These are phyloP conservation scores for Toxotes jaculatrix DNA, from an alignment of 2,113 vertebrate genomes.

Conservation along the genomic window DNA sequence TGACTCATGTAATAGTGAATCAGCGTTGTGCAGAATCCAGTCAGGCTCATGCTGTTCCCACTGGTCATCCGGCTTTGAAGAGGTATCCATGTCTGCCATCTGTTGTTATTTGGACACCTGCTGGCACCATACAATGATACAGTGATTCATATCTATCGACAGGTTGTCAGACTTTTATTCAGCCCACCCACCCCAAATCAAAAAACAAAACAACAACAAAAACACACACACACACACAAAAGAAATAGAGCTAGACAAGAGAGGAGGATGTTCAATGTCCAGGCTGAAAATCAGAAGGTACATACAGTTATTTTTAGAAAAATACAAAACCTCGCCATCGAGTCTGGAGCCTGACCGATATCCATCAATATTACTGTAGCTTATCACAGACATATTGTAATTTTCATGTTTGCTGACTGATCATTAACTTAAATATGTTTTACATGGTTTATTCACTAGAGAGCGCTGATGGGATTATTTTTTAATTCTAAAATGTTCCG, in stretches of 20 bases:
- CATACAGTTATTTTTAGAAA: background rate
- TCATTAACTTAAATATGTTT: no score
- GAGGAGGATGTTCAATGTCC: background rate
- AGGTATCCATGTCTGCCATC: conserved; percentile 74
- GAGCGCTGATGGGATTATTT: no score
- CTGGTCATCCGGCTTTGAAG: conserved; percentile 61
- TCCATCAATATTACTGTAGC: background rate
- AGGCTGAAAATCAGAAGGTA: background rate
- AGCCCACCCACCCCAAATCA: background rate
- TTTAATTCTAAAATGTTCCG: no score
- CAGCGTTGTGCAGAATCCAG: conserved; percentile 64
- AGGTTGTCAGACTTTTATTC: conserved; percentile 44
- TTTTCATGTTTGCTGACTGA: background rate
- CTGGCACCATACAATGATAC: conserved; percentile 48
- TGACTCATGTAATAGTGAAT: conserved; percentile 75
- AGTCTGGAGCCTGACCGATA: background rate
- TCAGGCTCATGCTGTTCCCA: conserved; percentile 70
- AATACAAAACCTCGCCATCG: background rate
- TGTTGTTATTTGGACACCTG: conserved; percentile 73
- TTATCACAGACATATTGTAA: background rate
- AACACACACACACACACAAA: background rate
- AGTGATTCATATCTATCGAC: conserved; percentile 65
- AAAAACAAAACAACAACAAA: background rate
- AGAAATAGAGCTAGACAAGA: background rate
- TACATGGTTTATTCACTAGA: no score